phyloP scores from a whole-genome alignment of 1,140 invertebrate species.

The Antheraea pernyi region DNA sequence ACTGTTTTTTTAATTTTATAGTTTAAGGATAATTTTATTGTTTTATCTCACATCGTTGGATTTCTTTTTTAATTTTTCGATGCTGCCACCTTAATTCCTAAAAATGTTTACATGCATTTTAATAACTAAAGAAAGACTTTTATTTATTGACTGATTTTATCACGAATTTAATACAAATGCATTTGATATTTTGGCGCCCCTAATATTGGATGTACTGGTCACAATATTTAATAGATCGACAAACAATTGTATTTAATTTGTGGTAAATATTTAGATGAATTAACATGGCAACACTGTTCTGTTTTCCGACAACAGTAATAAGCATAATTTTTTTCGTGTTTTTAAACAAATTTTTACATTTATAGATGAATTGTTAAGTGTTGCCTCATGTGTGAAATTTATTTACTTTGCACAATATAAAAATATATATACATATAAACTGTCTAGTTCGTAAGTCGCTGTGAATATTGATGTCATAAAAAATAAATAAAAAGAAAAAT shows the following conservation, averaged over 20 bases:
- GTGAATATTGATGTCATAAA: constrained; percentile 38
- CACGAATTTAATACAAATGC: neutral
- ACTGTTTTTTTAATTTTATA: constrained; percentile 16
- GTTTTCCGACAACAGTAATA: neutral
- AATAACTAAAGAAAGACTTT: no score
- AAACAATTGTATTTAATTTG: neutral
- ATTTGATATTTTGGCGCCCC: neutral
- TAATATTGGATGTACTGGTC: neutral
- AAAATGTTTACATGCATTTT: neutral
- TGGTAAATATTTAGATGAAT: neutral
- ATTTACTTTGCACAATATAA: constrained; percentile 33
- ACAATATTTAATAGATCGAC: neutral
- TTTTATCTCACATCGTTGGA: neutral
- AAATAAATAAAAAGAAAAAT: constrained; percentile 39
- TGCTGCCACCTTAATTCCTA: constrained; percentile 2
- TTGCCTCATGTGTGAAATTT: neutral
- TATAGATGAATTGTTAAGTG: neutral
- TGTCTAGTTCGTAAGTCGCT: constrained; percentile 42
- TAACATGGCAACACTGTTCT: neutral
- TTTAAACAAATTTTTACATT: neutral
- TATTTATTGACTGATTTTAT: neutral
- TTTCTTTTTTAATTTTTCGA: neutral
- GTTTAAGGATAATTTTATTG: constrained; percentile 19
- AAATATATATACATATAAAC: constrained; percentile 29
- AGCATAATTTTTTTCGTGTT: no score